Evolutionary conservation across 1,140 invertebrate species (phyloP).

Genomic region (Ctenoplectra terminalis): DNA sequence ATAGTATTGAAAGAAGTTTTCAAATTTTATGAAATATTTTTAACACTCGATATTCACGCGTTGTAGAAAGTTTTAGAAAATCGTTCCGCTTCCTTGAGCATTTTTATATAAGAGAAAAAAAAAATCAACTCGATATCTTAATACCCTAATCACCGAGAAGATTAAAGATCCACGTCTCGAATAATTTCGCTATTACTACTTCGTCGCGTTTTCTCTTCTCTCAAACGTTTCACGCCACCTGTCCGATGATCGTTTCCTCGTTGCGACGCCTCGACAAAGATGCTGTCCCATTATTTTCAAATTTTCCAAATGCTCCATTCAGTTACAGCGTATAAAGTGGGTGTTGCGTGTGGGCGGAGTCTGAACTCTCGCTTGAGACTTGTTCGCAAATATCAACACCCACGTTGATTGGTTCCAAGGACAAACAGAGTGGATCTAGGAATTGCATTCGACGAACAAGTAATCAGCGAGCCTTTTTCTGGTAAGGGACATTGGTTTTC

Average conservation of each 20-base stretch:
- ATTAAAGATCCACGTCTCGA: neutral
- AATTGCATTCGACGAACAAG: neutral
- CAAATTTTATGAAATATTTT: constrained; percentile 6
- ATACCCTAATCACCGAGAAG: neutral
- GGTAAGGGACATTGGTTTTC: neutral
- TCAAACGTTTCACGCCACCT: neutral
- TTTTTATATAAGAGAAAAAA: neutral
- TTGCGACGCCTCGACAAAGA: neutral
- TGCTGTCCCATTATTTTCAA: neutral
- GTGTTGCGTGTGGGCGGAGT: constrained; percentile 50
- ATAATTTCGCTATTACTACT: neutral
- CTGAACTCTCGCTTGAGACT: neutral
- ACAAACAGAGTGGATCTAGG: neutral
- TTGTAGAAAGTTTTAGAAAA: constrained; percentile 41
- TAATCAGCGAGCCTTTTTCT: neutral
- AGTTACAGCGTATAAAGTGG: neutral
- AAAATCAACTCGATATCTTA: neutral
- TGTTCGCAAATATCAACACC: constrained; percentile 52
- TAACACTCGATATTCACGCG: neutral
- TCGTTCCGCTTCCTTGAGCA: constrained; percentile 8
- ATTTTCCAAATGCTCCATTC: neutral
- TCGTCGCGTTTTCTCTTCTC: neutral
- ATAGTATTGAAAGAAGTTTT: neutral
- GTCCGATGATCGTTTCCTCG: neutral
- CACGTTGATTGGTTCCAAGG: constrained; percentile 31